Base-by-base conservation (phyloP, 2,113 vertebrate species). In the Lepus timidus region DNA sequence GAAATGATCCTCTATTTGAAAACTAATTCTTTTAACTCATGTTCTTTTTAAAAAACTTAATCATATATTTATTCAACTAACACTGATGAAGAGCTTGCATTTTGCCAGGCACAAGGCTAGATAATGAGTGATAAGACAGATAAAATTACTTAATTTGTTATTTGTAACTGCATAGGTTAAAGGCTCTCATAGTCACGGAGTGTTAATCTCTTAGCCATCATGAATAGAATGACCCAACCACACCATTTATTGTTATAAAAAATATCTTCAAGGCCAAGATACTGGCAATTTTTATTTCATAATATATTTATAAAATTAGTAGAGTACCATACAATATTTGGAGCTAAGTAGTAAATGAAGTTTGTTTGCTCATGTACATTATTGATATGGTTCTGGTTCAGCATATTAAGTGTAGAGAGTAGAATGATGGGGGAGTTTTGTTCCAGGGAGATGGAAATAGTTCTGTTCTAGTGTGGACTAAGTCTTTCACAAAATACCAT, bases 31-130 rank as follows among this genome's bases (percentile, higher is more conserved):
- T 20, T 79, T 73, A 88, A 62, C 20, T 91, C 49, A 1, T 68
- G 76, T 89, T 88, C 76, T 17, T 71, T 61, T 85, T 88, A 85
- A 14, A 90, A 78, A 93, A 76, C 90, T 80, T 3, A 44, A 90
- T 90, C 44, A 52, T 22, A 2, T 64, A n/a, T 29, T 55, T 83
- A 33, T 89, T 94, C 31, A 39, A 5, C 20, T 86, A 65, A 75
- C 23, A 36, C 13, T 75, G n/a, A 49, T 68, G 36, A 79, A 55
- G 33, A 94, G 27, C 13, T 62, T 94, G 39, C 58, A 81, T 65
- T 84, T 73, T 94, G 39, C 17, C 10, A 51, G 64, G 25, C 39
- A 39, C 31, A 52, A 78, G 9, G 20, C 39, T 68, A 62, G 51
- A 4, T 82, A 88, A 31, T 78, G 20, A 13, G 17, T 44, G 51